Base-by-base conservation (phyloP, 2,113 vertebrate genomes). In the Mola mola region DNA sequence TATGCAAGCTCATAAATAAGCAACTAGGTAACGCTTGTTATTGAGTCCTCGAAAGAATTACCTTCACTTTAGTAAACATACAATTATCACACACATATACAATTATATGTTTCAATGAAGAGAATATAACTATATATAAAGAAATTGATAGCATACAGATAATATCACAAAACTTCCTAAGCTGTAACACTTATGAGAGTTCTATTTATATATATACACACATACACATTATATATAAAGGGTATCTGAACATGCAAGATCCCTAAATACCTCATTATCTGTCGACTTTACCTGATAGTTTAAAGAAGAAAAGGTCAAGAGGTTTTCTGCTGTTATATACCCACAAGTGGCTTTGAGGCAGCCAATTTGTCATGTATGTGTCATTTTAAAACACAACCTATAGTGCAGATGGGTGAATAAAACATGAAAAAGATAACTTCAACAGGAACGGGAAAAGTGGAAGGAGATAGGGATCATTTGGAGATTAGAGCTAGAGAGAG, bases 401-500 rank as follows among this genome's bases (percentile, higher is more conserved):
- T 8, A 59, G 48, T 55, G 41, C 50, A 72, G 70, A 76, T 47
- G 73, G 55, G 52, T 31, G 61, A 69, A 78, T 69, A 72, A 77
- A 83, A 85, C 78, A 67, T 49, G n/a, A 24, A 3, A 19, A 44
- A 81, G 78, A 84, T 87, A 84, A 71, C 69, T 81, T 67, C 75
- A 79, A 77, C 78, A 58, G 38, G 49, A 31, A 38, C 46, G 37
- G 68, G 51, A 49, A 66, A 55, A 60, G 47, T 33, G 55, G 58
- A 67, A 28, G 64, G 44, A 68, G 72, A 82, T 74, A 72, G 25
- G 22, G 22, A 5, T 43, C 10, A 11, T 51, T 28, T 31, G 8
- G 50, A 78, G 81, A 82, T 84, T 75, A 72, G 37, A 53, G 49
- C 52, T n/a, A 20, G 38, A 21, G 40, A 21, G 44, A 72, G 20